A percentile compares a stretch with the other conserved stretches of the same genome.
These are phyloP conservation scores for Cantharis nigra DNA, from an alignment of 2,888 invertebrate genomes.

Conservation along the genomic window DNA sequence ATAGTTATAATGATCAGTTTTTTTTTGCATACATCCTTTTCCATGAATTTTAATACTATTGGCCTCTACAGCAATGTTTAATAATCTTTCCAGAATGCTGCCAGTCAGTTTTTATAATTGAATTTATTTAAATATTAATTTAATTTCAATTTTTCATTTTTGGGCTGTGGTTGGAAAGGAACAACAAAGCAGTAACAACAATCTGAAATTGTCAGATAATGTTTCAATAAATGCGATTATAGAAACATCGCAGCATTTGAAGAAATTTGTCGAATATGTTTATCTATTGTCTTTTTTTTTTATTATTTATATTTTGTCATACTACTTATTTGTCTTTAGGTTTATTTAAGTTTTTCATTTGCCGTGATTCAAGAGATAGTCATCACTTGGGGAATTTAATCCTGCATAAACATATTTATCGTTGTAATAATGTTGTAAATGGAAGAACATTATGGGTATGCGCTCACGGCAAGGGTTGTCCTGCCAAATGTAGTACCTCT, in stretches of 20 bases:
- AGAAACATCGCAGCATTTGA: background rate
- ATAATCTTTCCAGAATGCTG: too few relatives aligned
- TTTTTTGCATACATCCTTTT: too few relatives aligned
- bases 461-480: conserved; percentile 36
- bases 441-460: conserved; percentile 42
- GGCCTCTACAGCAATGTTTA: too few relatives aligned
- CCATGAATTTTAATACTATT: too few relatives aligned
- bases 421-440: conserved; percentile 32
- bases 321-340: conserved; percentile 35
- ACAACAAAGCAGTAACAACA: too few relatives aligned
- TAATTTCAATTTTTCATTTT: too few relatives aligned
- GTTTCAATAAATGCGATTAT: background rate
- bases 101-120: too few relatives aligned
- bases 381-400: conserved; percentile 34
- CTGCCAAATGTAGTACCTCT: conserved; percentile 42
- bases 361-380: background rate
- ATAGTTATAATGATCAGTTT: too few relatives aligned
- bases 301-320: background rate
- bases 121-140: too few relatives aligned
- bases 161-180: too few relatives aligned
- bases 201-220: too few relatives aligned
- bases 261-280: background rate
- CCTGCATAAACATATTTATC: conserved; percentile 45
- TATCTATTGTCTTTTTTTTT: background rate
- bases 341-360: conserved; percentile 38